A percentile compares a stretch with the other conserved stretches of the same genome.
These are phyloP conservation scores for Drosophila orosa DNA, from an alignment of 1,140 invertebrate genomes.

Conservation along the genomic window DNA sequence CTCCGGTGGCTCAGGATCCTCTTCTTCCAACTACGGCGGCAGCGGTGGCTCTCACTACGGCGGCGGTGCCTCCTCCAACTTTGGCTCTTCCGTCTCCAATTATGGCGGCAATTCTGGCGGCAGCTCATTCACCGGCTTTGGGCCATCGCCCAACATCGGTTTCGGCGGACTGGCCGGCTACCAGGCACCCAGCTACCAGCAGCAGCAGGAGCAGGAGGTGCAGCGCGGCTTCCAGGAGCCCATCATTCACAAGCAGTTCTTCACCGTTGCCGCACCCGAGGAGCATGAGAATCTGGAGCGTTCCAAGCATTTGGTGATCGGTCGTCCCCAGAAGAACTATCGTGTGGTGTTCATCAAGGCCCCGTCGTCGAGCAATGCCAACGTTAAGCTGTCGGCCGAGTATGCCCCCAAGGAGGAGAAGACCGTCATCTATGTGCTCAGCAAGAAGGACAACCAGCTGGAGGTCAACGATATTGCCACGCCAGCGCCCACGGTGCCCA, in stretches of 20 bases:
- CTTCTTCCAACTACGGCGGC: not conserved
- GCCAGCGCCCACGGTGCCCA: slow-evolving; percentile 89
- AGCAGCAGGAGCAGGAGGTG: slow-evolving; percentile 66
- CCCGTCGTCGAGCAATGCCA: slow-evolving; percentile 89
- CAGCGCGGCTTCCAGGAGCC: slow-evolving; percentile 67
- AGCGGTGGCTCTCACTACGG: not conserved
- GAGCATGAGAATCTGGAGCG: slow-evolving; percentile 71
- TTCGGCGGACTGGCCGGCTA: slow-evolving; percentile 60
- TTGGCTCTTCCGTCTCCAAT: slow-evolving; percentile 9
- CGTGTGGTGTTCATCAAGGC: slow-evolving; percentile 95
- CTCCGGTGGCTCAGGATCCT: slow-evolving; percentile 5
- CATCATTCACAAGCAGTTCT: slow-evolving; percentile 79
- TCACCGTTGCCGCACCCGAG: slow-evolving; percentile 77
- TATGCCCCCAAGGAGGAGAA: slow-evolving; percentile 89
- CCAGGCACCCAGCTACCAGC: slow-evolving; percentile 69
- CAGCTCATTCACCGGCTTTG: slow-evolving; percentile 57
- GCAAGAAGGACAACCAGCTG: slow-evolving; percentile 88
- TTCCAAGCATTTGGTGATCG: slow-evolving; percentile 78
- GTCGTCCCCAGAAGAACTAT: slow-evolving; percentile 91
- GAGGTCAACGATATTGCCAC: slow-evolving; percentile 89
- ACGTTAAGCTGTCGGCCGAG: slow-evolving; percentile 76
- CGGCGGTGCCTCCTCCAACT: slow-evolving; percentile 6
- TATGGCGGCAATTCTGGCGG: slow-evolving; percentile 14
- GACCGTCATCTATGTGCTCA: slow-evolving; percentile 93
- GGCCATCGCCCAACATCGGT: slow-evolving; percentile 62